These are phyloP conservation scores for Drosophila arawakana DNA, from an alignment of 1,140 invertebrate genomes.

Conservation along the genomic window DNA sequence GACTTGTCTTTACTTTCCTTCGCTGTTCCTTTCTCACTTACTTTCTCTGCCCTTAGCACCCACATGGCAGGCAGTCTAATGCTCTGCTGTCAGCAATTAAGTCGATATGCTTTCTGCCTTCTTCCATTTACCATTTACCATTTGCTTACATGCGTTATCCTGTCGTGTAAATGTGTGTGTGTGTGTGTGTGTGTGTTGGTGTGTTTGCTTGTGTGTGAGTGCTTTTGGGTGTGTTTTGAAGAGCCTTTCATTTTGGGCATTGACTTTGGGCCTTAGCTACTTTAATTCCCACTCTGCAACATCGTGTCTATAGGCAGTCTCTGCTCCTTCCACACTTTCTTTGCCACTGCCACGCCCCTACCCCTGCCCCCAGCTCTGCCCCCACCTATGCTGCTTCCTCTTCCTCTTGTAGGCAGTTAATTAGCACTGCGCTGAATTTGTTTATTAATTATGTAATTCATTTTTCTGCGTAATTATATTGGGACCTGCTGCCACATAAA, in stretches of 20 bases:
- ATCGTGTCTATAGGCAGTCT: not conserved
- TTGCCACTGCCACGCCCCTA: not conserved
- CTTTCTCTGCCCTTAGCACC: not conserved
- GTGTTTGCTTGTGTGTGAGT: conserved; percentile 6
- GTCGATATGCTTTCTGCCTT: conserved; percentile 55
- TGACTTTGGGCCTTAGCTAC: conserved; percentile 43
- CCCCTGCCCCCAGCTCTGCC: not conserved
- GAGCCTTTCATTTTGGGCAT: conserved; percentile 46
- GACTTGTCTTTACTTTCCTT: not conserved
- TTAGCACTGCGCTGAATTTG: conserved; percentile 56
- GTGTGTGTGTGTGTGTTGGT: conserved; percentile 3
- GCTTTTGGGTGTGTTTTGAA: conserved; percentile 44
- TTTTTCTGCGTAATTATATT: conserved; percentile 58
- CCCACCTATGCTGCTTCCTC: not conserved
- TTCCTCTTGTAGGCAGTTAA: conserved; percentile 38
- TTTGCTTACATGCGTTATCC: conserved; percentile 57
- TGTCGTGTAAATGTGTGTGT: conserved; percentile 19
- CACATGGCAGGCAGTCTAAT: conserved; percentile 22
- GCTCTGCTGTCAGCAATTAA: conserved; percentile 55
- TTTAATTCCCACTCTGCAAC: conserved; percentile 35
- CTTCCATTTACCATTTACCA: conserved; percentile 38
- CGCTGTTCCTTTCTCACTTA: not conserved
- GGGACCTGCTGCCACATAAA: conserved; percentile 50
- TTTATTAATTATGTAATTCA: conserved; percentile 63
- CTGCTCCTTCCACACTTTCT: not conserved